phyloP scores from a whole-genome alignment of 2,113 vertebrate genomes.

The human (Homo sapiens) region GRCh38 chr7:67628501-67629000 shows the following conservation, averaged over 20 bases:
- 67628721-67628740: neutral
- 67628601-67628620: too few species aligned
- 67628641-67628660: neutral
- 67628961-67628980: neutral
- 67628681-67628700: neutral
- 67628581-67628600: too few species aligned
- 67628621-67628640: too few species aligned
- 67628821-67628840: fast-evolving
- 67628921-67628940: neutral
- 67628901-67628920: neutral
- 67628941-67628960: neutral
- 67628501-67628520: too few species aligned
- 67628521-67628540: too few species aligned
- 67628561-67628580: too few species aligned
- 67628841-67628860: neutral
- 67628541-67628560: too few species aligned
- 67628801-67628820: neutral
- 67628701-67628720: fast-evolving
- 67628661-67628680: neutral
- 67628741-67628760: neutral
- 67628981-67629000: fast-evolving
- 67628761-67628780: neutral
- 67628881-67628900: neutral
- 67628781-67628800: neutral
- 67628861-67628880: neutral